These are phyloP conservation scores for Proteles cristata DNA, from an alignment of 2,113 vertebrate species.

Conservation along the genomic window DNA sequence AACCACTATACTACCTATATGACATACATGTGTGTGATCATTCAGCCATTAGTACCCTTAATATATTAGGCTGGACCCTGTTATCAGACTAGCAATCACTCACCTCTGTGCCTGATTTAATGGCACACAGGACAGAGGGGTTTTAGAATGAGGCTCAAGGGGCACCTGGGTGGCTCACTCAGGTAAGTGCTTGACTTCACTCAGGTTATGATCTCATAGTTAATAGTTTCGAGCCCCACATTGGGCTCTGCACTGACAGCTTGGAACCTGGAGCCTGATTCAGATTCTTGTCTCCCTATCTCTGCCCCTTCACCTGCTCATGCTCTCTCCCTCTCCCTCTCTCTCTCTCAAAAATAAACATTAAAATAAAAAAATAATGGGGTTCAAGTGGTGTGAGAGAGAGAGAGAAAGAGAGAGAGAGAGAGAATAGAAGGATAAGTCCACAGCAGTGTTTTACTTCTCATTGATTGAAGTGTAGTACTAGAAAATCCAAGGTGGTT, in stretches of 20 bases:
- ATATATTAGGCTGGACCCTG: neutral
- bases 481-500: slow-evolving; percentile 39
- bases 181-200: too few relatives aligned
- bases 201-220: too few relatives aligned
- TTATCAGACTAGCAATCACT: slow-evolving; percentile 27
- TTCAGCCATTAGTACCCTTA: neutral
- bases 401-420: neutral
- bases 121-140: neutral
- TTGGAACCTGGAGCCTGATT: too few relatives aligned
- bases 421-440: neutral
- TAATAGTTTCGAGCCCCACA: too few relatives aligned
- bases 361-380: too few relatives aligned
- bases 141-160: neutral
- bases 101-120: neutral
- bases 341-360: too few relatives aligned
- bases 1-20: neutral
- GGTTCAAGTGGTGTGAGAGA: neutral
- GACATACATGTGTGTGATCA: neutral
- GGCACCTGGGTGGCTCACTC: too few relatives aligned
- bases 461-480: slow-evolving; percentile 2
- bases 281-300: too few relatives aligned
- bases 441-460: neutral
- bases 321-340: too few relatives aligned
- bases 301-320: too few relatives aligned
- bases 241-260: too few relatives aligned